These are phyloP conservation scores for Heliconius nattereri DNA, from an alignment of 1,140 invertebrate species.

Conservation along the genomic window DNA sequence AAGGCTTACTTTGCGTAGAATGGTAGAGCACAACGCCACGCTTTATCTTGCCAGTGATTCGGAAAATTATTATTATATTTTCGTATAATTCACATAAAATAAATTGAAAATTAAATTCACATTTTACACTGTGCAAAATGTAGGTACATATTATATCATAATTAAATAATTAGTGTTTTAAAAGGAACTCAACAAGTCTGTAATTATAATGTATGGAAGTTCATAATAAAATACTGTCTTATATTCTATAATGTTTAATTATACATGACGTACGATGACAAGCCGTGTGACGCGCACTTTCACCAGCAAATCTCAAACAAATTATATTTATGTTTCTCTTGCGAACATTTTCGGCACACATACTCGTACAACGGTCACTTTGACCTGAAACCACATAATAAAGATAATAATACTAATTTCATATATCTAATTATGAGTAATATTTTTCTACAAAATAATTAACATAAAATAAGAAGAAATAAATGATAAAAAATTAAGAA, in stretches of 20 bases:
- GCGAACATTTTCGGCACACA: conserved; percentile 54
- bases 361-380: conserved; percentile 11
- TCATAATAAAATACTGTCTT: conserved; percentile 14
- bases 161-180: neutral
- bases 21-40: too few relatives aligned
- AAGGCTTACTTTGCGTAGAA: too few relatives aligned
- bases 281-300: conserved; percentile 32
- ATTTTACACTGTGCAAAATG: neutral
- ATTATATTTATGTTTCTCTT: conserved; percentile 51
- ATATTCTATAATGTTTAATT: conserved; percentile 20
- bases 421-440: too few relatives aligned
- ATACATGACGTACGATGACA: conserved; percentile 24
- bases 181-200: neutral
- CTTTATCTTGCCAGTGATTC: too few relatives aligned
- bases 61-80: too few relatives aligned
- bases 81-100: too few relatives aligned
- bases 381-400: conserved; percentile 9
- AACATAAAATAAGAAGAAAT: too few relatives aligned
- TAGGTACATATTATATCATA: neutral
- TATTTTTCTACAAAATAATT: too few relatives aligned
- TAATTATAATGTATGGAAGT: conserved; percentile 21
- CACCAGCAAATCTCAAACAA: conserved; percentile 18
- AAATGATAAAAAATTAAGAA: too few relatives aligned
- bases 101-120: too few relatives aligned
- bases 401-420: neutral